phyloP scores from a whole-genome alignment of 2,888 invertebrate genomes.

The Agrochola lota region DNA sequence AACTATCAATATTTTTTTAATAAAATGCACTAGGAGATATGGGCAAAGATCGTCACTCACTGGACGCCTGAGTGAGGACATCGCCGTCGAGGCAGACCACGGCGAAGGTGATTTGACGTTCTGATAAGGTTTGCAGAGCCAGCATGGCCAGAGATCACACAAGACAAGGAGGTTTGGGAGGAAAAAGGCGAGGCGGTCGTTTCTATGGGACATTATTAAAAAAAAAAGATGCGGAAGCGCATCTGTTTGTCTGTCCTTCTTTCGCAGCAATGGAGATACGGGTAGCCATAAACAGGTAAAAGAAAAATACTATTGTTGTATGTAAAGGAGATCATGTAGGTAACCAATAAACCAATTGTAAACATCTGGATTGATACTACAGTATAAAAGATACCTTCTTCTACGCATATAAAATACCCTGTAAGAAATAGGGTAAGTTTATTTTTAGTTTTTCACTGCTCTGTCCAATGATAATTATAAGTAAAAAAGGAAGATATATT shows the following conservation, averaged over 20 bases:
- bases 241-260: not conserved
- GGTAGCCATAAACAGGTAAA: not conserved
- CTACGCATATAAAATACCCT: no score
- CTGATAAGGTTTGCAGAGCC: not conserved
- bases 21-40: not conserved
- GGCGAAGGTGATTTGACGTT: not conserved
- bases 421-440: no score
- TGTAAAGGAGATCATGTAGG: not conserved
- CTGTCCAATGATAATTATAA: not conserved
- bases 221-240: not conserved
- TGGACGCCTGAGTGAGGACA: not conserved
- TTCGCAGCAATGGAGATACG: not conserved
- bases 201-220: no score
- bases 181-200: not conserved
- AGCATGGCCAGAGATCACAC: not conserved
- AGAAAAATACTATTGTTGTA: not conserved
- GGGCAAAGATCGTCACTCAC: slow-evolving; percentile 1
- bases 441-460: not conserved
- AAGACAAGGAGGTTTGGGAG: not conserved
- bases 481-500: no score
- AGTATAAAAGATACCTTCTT: not conserved
- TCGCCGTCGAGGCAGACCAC: not conserved
- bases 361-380: not conserved
- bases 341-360: not conserved
- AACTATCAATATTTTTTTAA: not conserved